Evolutionary conservation across 2,888 invertebrate genomes (phyloP).

Genomic region (Diachrysia chrysitis): DNA sequence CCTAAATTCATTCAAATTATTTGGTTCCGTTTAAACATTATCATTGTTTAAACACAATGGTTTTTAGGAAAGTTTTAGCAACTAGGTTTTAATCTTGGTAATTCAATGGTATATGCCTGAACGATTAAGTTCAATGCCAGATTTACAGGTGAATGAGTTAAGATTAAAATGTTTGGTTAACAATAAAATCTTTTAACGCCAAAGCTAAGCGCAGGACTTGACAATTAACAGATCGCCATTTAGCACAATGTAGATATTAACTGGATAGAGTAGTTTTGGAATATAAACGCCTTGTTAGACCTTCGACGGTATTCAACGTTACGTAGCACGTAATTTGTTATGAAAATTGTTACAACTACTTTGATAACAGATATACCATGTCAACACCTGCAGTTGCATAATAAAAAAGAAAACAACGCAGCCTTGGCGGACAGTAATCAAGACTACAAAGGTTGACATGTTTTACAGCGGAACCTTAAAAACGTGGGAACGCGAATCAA

Average conservation of each 20-base stretch:
- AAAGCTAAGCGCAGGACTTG: too few species aligned
- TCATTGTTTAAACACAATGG: conserved; percentile 7
- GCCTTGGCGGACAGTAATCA: neutral
- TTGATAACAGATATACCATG: neutral
- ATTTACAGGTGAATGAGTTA: conserved; percentile 1
- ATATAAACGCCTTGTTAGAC: too few species aligned
- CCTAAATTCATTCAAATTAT: conserved; percentile 4
- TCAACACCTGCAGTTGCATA: neutral
- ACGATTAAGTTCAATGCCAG: neutral
- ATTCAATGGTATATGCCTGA: neutral
- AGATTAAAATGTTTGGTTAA: too few species aligned
- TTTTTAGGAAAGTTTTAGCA: neutral
- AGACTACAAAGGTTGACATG: conserved; percentile 5
- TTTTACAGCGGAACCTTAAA: conserved; percentile 15
- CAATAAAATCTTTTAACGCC: too few species aligned
- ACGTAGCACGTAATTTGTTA: too few species aligned
- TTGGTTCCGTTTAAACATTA: neutral
- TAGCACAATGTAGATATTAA: too few species aligned
- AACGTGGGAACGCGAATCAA: conserved; percentile 51
- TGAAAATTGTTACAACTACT: neutral
- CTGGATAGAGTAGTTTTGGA: too few species aligned
- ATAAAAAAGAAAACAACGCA: neutral
- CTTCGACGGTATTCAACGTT: too few species aligned
- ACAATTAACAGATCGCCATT: too few species aligned
- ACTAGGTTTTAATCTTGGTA: neutral